Evolutionary conservation across 92 coral and sea anemone genomes (phyloP), one percentile per base, ranked within the genome.

Genomic region (Montipora capitata): DNA sequence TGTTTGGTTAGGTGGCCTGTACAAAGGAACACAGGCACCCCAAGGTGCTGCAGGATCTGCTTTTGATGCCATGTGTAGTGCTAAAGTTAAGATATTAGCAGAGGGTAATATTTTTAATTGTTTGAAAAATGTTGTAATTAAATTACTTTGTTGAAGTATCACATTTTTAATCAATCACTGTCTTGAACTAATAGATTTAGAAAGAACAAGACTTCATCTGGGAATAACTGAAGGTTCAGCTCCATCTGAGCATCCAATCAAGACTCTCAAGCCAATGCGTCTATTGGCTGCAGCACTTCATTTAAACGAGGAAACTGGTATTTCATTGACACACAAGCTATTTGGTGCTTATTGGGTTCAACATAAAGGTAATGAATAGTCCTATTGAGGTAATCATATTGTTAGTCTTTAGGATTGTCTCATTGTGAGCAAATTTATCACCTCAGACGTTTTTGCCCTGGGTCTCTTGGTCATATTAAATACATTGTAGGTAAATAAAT

Each of bases 201-300:
- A 78, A 35, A 92, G 99, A 70, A 80, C 89, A 80, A 86, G 91
- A 88, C 79, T 81, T 84, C 92, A 88, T 85, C 77, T 89, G 80
- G 98, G 96, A 6, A 79, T 93, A 73, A 73, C 77, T 45, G 82
- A 86, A 69, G 88, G 86, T 15, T 77, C 80, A 38, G 51, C 82
- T 3, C 98, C 99, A 1, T 75, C 95, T 40, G 96, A 92, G 43
- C 98, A 92, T 67, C 98, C 99, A 6, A 91, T 89, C 56, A 83
- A 68, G 38, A 94, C 98, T 11, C 88, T 97, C 35, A 89, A 87
- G 44, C 91, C 98, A 78, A 97, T 97, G 99, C 94, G 99, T 41
- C 93, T 97, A 0, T 87, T 97, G 52, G 99, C 99, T 88, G 99
- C 99, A 1, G 98, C 99, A 2, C 75, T 91, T 27, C 77, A 86